Base-by-base conservation (phyloP, 2,797 vertebrate genomes). In the Urophycis tenuis region DNA sequence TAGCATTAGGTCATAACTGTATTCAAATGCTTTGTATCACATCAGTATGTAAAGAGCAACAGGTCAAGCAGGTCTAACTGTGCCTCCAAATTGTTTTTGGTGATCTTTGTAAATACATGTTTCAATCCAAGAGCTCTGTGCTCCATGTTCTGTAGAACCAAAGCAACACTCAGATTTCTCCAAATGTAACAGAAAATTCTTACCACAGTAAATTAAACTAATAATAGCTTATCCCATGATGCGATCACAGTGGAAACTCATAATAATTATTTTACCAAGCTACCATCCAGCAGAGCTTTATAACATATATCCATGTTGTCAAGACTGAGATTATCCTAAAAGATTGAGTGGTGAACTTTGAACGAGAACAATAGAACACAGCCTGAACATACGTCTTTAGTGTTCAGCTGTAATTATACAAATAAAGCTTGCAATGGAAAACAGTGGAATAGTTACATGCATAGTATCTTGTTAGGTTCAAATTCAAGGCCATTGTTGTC, bases 1-100 rank as follows among this genome's bases (percentile, higher is more conserved):
- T 67, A 25, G 60, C 60, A 67, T 67, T 25, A 29, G 10, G 60
- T 67, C 60, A 67, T 67, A 25, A 5, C 60, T 67, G n/a, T 67
- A 67, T 67, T 29, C 14, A 25, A 29, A 67, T 3, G 60, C 60
- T 29, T 67, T 67, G 10, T 25, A 67, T 10, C 60, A 67, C 12
- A 67, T n/a, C 60, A 67, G 29, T 67, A 12, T 29, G 60, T 67
- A 22, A 29, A 67, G 60, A 29, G 60, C 60, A 29, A 67, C 60
- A 67, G 60, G 60, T 67, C 60, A 67, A 67, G 60, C 60, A 67
- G 60, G 60, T 67, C 60, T 67, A 25, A 67, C 60, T 67, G 60
- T 67, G 25, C 60, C 60, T 29, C 60, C 53, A 60, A 29, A 67
- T 29, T 2, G 10, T 67, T 29, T 67, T 67, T 29, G 60, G 25